Evolutionary conservation across 2,797 vertebrate species (phyloP), one percentile per base, ranked within the genome.

Genomic region (Hemitrygon akajei): DNA sequence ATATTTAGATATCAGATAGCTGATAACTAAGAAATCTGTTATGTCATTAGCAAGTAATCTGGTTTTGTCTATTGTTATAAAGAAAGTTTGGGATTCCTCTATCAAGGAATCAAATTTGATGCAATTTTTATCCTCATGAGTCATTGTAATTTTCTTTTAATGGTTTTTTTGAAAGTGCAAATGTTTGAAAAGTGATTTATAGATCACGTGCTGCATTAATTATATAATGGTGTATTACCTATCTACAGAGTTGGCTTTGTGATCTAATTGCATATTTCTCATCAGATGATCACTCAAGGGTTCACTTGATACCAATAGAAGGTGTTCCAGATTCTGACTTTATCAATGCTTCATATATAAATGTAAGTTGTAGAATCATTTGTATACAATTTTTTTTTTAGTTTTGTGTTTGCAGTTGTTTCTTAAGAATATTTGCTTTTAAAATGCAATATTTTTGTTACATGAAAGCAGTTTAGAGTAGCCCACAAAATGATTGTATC

Each of bases 291-390:
- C 98, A 99, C 96, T 99, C 98, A 95, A 97, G 99, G 95, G 97
- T 99, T 71, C 98, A 99, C 95, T 97, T 99, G 95, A 97, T 97
- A 75, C 97, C 98, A 40, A 96, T 99, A 73, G 99, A 99, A 95
- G 98, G 98, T 82, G 98, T 99, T 95, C 98, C 98, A 16, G 98
- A 99, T 96, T 99, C 99, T 0, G 99, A 99, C 96, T 99, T 98
- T 95, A 98, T 99, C 96, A 99, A 99, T 5, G 98, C 98, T 95
- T 99, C 99, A 94, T 99, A 98, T 95, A 99, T 99, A 94, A 99
- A 99, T 94, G 99, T 99, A 96, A 97, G 98, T 97, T 76, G 14
- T 11, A 14, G 47, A 76, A 93, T n/a, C 12, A 93, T 7, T 75
- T 60, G 27, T 86, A 86, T 27, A n/a, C n/a, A 63, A 82, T 22